Conservation (phyloP, 2,797 vertebrate species). For the Denticeps clupeoides region DNA sequence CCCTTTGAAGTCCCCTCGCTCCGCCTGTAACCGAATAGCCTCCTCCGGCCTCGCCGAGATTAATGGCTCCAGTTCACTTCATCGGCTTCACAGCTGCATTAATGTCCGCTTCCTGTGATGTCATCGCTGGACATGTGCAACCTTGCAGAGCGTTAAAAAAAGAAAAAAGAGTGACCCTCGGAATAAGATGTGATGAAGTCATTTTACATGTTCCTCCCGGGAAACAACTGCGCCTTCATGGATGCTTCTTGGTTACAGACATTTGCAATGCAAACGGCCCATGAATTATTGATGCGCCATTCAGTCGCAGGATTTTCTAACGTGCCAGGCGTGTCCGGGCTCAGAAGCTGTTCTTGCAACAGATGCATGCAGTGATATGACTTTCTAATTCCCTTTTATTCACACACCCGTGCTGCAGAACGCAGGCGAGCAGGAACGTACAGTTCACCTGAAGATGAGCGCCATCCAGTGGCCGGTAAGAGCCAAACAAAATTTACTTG, state of each 20-base stretch:
- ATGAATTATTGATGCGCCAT: too few species aligned
- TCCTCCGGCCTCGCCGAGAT: constrained; percentile 37
- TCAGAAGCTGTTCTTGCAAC: too few species aligned
- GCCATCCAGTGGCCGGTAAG: constrained; percentile 37
- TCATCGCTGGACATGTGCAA: constrained; percentile 1
- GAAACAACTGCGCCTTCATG: too few species aligned
- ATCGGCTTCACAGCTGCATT: constrained; percentile 33
- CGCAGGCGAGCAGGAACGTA: too few species aligned
- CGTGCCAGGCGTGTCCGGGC: too few species aligned
- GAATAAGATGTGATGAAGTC: neutral
- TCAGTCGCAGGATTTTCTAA: too few species aligned
- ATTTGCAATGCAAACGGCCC: too few species aligned
- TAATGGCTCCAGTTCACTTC: constrained; percentile 38
- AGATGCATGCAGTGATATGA: too few species aligned
- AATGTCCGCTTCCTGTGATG: constrained; percentile 24
- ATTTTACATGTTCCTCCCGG: too few species aligned
- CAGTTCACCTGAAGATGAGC: constrained; percentile 16
- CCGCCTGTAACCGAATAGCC: constrained; percentile 33
- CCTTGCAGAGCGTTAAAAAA: neutral
- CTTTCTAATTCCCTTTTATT: too few species aligned
- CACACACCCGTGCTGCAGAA: too few species aligned
- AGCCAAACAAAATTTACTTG: neutral
- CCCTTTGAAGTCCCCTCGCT: constrained; percentile 49
- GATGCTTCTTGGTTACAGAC: too few species aligned
- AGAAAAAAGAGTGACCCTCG: neutral